Base-by-base conservation (phyloP, 2,113 vertebrate species). In the Gobiocypris rarus region DNA sequence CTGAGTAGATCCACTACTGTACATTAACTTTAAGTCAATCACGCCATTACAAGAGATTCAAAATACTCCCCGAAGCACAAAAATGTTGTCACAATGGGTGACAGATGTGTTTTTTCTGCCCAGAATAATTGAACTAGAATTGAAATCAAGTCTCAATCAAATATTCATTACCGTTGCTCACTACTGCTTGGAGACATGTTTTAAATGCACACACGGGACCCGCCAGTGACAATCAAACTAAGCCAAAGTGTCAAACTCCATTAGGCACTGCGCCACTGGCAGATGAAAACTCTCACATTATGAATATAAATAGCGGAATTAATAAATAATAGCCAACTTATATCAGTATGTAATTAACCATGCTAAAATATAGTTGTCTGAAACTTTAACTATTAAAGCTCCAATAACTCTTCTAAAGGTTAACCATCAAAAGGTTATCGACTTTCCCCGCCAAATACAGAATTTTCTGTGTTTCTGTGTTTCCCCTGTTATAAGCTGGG, bases 291-390 rank as follows among this genome's bases (percentile, higher is more conserved):
- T 71, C 80, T 82, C 48, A 13, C 56, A 74, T 89, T 87, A 91
- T 92, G 88, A 92, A 94, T 94, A 92, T 92, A 92, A 92, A 93
- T 92, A 88, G 81, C 85, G 71, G 83, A 75, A 87, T 93, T 88
- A 91, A 92, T 94, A 93, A 93, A 91, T 91, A 83, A 94, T 90
- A n/a, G 80, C 85, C 84, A 84, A 75, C 86, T 88, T 52, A 89
- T 91, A 89, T 86, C 85, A 88, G 89, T 74, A 81, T 81, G 86
- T 90, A 86, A 92, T 93, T 89, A 88, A 88, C 81, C 89, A 92
- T 92, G 92, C 75, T 58, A 78, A 78, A 78, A 63, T 45, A 63
- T 19, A 63, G n/a, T 45, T 63, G 1, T 63, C 54, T 61, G 85
- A 79, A 88, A 91, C 1, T 26, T 89, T 89, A 90, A 84, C 83